A percentile compares a stretch with the other conserved stretches of the same genome.
Evolutionary conservation across 53 echinoderm and acorn worm genomes (phyloP).

Genomic region (Temnopleurus reevesii): DNA sequence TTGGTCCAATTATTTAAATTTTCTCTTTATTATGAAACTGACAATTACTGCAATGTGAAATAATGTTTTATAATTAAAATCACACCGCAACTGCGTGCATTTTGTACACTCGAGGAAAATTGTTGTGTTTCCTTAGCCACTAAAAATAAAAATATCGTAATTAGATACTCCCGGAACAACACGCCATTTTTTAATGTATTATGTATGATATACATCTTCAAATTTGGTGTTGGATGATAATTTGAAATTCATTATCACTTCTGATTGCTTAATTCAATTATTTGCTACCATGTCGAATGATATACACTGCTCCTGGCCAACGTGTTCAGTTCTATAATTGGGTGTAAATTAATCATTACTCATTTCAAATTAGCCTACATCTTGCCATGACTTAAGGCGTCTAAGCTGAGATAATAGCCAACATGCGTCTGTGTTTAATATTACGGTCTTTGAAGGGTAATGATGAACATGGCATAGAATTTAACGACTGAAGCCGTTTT

Average conservation of each 20-base stretch:
- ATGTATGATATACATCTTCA: background rate
- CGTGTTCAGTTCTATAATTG: conserved; percentile 10
- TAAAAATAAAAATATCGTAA: too few species aligned
- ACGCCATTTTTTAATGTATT: too few species aligned
- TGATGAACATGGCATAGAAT: background rate
- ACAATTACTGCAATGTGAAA: too few species aligned
- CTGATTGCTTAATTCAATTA: background rate
- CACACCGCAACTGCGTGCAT: too few species aligned
- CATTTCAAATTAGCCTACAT: conserved; percentile 41
- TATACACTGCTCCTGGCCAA: background rate
- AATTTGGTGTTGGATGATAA: background rate
- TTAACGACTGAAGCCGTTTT: background rate
- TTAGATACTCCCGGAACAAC: too few species aligned
- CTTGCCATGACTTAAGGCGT: conserved; percentile 31
- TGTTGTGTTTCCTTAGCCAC: too few species aligned
- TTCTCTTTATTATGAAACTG: too few species aligned
- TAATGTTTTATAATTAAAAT: too few species aligned
- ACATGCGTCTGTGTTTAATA: background rate
- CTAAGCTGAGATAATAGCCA: background rate
- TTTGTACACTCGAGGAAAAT: too few species aligned
- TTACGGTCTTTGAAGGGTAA: background rate
- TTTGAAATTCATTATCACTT: background rate
- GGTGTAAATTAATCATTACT: background rate
- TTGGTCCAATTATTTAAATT: too few species aligned
- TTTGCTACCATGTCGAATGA: background rate